Conservation (phyloP, 2,888 invertebrate species). For the Parascotia fuliginaria region DNA sequence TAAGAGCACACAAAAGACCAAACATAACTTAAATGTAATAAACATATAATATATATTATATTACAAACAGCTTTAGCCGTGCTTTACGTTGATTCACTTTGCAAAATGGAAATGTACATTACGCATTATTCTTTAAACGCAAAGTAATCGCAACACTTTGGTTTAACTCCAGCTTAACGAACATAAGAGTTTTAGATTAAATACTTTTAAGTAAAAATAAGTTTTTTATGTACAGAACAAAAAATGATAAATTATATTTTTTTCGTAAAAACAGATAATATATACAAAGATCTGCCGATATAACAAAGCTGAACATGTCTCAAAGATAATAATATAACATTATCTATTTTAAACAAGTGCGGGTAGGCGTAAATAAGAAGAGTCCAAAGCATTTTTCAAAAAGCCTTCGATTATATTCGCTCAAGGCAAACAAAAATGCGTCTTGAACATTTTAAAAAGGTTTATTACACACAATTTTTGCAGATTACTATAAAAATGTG, state of each 20-base stretch:
- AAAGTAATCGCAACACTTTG: constrained; percentile 87
- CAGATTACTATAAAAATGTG: constrained; percentile 82
- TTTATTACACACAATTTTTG: constrained; percentile 79
- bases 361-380: constrained; percentile 2
- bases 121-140: constrained; percentile 51
- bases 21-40: constrained; percentile 50
- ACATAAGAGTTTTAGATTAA: constrained; percentile 53
- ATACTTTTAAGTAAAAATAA: constrained; percentile 35
- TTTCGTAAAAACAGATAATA: constrained; percentile 67
- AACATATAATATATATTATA: constrained; percentile 49
- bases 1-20: constrained; percentile 52
- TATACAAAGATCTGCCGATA: constrained; percentile 83
- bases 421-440: constrained; percentile 80
- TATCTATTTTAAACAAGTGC: background rate
- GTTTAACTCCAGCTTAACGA: constrained; percentile 88
- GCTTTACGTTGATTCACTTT: constrained; percentile 71
- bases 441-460: constrained; percentile 47
- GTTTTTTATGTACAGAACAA: constrained; percentile 40
- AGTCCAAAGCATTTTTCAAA: constrained; percentile 76
- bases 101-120: constrained; percentile 71
- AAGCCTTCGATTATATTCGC: constrained; percentile 63
- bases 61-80: constrained; percentile 75
- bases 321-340: constrained; percentile 51
- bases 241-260: constrained; percentile 47
- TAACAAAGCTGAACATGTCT: constrained; percentile 69